Base-by-base conservation (phyloP, 2,797 vertebrate genomes). In the Phrynocephalus forsythii region DNA sequence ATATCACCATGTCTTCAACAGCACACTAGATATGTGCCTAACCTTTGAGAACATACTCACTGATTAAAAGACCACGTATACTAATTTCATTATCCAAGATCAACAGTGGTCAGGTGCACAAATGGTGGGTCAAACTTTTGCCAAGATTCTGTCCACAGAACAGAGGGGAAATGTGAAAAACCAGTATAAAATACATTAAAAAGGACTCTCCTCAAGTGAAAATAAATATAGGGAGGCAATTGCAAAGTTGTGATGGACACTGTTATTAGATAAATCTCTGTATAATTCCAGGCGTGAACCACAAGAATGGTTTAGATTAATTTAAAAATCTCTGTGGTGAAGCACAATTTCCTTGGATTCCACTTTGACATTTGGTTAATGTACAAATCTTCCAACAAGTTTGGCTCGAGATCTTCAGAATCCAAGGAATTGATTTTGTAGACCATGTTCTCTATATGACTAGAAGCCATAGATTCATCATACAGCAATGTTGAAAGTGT, bases 381-480 rank as follows among this genome's bases (percentile, higher is more conserved):
- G 8, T 10, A 6, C 22, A 30, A 5, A 16, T 30, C n/a, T 24
- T 60, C 69, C 16, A 79, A 50, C 30, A 5, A 52, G 48, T 5
- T 28, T 78, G 48, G 16, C 6, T 30, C 24, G 33, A 68, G 76
- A 71, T 15, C 24, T 44, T 84, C 28, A 69, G 26, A 33, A 24
- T 18, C 26, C 30, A 13, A 26, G 44, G 76, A 79, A 85, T 2
- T 33, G 66, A 79, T 86, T 33, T 30, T 48, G 48, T 5, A 30
- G 63, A 11, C 68, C 44, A 68, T 52, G 3, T 26, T 20, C 22
- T 10, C 3, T 60, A 63, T 63, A 30, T 79, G 66, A 20, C 76
- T 75, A 86, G 67, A 56, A 76, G 56, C 72, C 71, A 84, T 11
- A 78, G 76, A 33, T 79, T 63, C 44, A 86, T 33, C 20, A 69